A percentile compares a stretch with the other conserved stretches of the same genome.
These are phyloP conservation scores for Liolophura sinensis DNA, from an alignment of 1,140 invertebrate species.

Conservation along the genomic window DNA sequence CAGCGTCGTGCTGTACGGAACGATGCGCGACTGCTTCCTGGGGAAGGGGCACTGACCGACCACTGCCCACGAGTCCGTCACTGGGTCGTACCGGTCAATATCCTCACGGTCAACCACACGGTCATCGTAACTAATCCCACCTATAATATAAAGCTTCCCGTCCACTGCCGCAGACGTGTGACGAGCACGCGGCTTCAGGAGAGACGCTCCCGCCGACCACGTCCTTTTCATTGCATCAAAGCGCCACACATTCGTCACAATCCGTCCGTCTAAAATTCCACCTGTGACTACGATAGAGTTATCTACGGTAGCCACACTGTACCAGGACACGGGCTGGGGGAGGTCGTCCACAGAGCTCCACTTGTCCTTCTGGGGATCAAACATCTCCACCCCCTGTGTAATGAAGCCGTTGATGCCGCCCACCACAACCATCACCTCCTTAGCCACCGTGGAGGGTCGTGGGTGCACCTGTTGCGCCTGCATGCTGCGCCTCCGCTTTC, in stretches of 20 bases:
- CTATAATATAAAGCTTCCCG: conserved; percentile 49
- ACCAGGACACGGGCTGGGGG: conserved; percentile 44
- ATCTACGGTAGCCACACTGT: conserved; percentile 40
- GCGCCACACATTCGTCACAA: conserved; percentile 48
- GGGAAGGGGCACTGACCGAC: conserved; percentile 49
- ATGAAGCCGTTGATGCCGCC: conserved; percentile 44
- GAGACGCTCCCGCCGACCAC: conserved; percentile 40
- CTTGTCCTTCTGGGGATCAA: conserved; percentile 49
- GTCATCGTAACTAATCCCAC: conserved; percentile 43
- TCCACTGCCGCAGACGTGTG: conserved; percentile 48
- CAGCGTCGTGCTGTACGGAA: conserved; percentile 44
- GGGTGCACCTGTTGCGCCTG: conserved; percentile 41
- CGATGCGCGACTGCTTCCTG: conserved; percentile 43
- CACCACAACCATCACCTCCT: conserved; percentile 51
- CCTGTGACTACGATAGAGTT: conserved; percentile 54
- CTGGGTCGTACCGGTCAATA: conserved; percentile 51
- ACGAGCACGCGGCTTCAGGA: conserved; percentile 47
- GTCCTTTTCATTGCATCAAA: conserved; percentile 45
- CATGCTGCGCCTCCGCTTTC: conserved; percentile 47
- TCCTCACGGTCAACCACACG: conserved; percentile 41
- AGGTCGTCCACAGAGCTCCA: conserved; percentile 49
- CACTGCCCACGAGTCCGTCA: conserved; percentile 40
- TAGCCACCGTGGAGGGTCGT: conserved; percentile 55
- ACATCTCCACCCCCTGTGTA: conserved; percentile 49
- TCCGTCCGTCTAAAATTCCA: conserved; percentile 48